A percentile compares a stretch with the other conserved stretches of the same genome.
Evolutionary conservation across 2,888 invertebrate species (phyloP).

Genomic region (Gerris lacustris): DNA sequence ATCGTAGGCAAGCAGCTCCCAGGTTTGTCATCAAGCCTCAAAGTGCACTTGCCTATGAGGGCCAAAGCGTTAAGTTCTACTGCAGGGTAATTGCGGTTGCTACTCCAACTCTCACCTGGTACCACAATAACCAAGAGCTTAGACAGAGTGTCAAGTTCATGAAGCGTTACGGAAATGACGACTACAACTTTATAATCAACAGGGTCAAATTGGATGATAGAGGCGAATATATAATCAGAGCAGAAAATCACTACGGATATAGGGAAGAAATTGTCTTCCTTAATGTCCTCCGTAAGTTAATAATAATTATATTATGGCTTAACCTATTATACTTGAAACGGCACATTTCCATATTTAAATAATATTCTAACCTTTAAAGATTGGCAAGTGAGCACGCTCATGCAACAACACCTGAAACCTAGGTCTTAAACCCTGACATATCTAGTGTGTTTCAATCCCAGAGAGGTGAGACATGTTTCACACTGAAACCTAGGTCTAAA

Average conservation of each 20-base stretch:
- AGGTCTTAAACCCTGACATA: too few species aligned
- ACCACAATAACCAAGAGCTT: conserved; percentile 80
- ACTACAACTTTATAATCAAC: conserved; percentile 95
- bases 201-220: conserved; percentile 88
- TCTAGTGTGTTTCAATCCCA: too few species aligned
- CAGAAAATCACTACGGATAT: conserved; percentile 92
- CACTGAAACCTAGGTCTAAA: too few species aligned
- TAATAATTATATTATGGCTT: neutral
- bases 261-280: conserved; percentile 93
- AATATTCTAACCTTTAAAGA: neutral
- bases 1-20: conserved; percentile 94
- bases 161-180: conserved; percentile 92
- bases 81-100: conserved; percentile 93
- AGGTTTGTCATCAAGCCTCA: conserved; percentile 94
- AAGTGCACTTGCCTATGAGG: conserved; percentile 91
- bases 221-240: conserved; percentile 92
- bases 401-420: too few species aligned
- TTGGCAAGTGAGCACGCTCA: too few species aligned
- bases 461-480: too few species aligned
- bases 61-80: conserved; percentile 93
- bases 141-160: conserved; percentile 97
- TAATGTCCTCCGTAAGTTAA: conserved; percentile 79
- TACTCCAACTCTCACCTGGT: conserved; percentile 91
- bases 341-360: neutral
- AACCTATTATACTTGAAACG: neutral